A percentile compares a stretch with the other conserved stretches of the same genome.
These are phyloP conservation scores for Drosophila burlai DNA, from an alignment of 1,140 invertebrate genomes.

Conservation along the genomic window DNA sequence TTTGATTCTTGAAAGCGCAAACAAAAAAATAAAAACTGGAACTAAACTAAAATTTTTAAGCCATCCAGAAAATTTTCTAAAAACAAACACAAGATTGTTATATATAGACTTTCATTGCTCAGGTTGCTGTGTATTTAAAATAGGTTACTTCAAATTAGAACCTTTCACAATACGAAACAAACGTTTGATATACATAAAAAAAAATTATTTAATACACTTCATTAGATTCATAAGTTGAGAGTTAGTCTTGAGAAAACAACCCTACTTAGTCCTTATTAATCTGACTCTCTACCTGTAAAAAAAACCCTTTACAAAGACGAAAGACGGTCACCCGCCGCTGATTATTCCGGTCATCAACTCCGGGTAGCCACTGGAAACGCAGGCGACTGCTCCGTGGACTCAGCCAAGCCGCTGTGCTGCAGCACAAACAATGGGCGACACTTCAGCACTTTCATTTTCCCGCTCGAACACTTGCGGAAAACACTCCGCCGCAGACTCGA, in stretches of 20 bases:
- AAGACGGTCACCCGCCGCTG: background rate
- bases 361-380: constrained; percentile 37
- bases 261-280: background rate
- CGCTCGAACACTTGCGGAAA: constrained; percentile 58
- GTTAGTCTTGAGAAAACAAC: background rate
- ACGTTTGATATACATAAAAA: background rate
- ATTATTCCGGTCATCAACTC: constrained; percentile 38
- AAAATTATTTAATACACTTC: background rate
- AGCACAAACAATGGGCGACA: constrained; percentile 65
- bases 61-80: background rate
- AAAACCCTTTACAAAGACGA: background rate
- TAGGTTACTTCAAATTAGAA: background rate
- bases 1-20: constrained; percentile 2
- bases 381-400: constrained; percentile 48
- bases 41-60: constrained; percentile 8
- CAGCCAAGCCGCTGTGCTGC: constrained; percentile 21
- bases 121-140: background rate
- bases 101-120: background rate
- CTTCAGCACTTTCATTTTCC: constrained; percentile 78
- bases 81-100: background rate
- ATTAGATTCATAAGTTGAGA: background rate
- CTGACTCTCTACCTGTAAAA: too few species aligned
- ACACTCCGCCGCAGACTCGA: constrained; percentile 41
- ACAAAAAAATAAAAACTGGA: background rate
- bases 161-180: background rate